phyloP scores from a whole-genome alignment of 2,888 invertebrate species.

The Andrena trimmerana region DNA sequence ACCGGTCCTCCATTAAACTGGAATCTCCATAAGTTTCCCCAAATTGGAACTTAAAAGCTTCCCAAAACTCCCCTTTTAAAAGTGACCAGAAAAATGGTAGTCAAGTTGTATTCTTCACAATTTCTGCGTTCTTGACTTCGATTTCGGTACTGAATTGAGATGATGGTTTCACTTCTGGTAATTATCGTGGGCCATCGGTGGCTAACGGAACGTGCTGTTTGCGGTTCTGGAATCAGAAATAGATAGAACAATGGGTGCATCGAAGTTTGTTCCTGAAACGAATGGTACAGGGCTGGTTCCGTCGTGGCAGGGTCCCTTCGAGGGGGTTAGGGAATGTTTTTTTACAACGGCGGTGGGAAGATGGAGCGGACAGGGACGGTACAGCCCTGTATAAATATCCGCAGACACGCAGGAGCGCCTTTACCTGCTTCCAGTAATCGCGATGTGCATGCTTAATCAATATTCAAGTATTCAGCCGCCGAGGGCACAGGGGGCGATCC shows the following conservation, averaged over 20 bases:
- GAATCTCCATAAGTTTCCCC: neutral
- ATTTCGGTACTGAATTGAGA: no score
- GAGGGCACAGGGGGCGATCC: slow-evolving; percentile 53
- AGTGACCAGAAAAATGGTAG: no score
- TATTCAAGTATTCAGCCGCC: slow-evolving; percentile 75
- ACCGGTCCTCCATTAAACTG: neutral
- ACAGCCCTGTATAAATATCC: slow-evolving; percentile 71
- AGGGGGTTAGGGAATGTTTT: neutral
- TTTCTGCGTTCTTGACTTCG: no score
- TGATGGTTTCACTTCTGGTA: no score
- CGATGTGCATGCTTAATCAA: slow-evolving; percentile 79
- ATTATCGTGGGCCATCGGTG: no score
- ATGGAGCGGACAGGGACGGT: slow-evolving; percentile 17
- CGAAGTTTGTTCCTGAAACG: slow-evolving; percentile 49
- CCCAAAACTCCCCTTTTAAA: no score
- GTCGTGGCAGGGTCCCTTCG: slow-evolving; percentile 19
- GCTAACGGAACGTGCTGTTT: no score
- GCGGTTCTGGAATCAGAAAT: neutral
- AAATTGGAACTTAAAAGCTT: neutral
- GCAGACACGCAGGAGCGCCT: slow-evolving; percentile 71
- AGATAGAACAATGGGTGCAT: slow-evolving; percentile 33
- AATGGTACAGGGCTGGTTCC: slow-evolving; percentile 7
- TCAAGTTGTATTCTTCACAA: no score
- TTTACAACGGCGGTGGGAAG: neutral
- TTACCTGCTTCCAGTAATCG: slow-evolving; percentile 71